A percentile compares a stretch with the other conserved stretches of the same genome.
Conservation (phyloP, 2,797 vertebrate genomes). For the Trichosurus vulpecula region DNA sequence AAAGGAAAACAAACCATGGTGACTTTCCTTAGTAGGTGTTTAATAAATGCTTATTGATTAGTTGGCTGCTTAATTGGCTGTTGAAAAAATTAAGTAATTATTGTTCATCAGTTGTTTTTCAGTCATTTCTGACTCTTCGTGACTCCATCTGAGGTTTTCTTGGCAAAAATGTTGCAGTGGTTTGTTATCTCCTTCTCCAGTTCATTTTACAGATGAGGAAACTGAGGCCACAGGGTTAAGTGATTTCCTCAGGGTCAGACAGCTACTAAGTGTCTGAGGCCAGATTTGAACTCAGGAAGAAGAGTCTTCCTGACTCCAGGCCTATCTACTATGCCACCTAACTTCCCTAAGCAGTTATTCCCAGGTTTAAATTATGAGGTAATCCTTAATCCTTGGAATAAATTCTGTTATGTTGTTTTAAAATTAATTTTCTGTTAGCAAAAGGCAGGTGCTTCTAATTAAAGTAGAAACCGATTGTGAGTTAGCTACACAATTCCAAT, state of each 20-base stretch:
- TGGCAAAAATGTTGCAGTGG: background rate
- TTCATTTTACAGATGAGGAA: background rate
- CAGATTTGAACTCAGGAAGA: background rate
- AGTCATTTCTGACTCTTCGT: background rate
- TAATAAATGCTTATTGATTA: too few relatives aligned
- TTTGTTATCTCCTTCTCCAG: background rate
- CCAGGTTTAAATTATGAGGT: constrained; percentile 39
- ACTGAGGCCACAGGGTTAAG: background rate
- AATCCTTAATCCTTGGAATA: constrained; percentile 34
- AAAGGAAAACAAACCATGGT: background rate
- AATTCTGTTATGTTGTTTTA: constrained; percentile 54
- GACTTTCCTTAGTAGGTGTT: background rate
- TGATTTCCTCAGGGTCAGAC: background rate
- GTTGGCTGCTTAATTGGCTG: too few relatives aligned
- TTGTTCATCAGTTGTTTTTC: background rate
- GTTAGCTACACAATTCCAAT: constrained; percentile 64
- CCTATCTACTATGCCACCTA: background rate
- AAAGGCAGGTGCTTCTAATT: constrained; percentile 58
- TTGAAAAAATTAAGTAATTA: too few relatives aligned
- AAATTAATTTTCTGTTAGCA: constrained; percentile 62
- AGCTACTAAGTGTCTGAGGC: background rate
- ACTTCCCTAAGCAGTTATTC: background rate
- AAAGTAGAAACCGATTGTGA: constrained; percentile 49
- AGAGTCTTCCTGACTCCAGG: background rate
- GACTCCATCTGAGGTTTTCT: background rate